Conservation (phyloP, 2,113 vertebrate genomes). For the Dromiciops gliroides region DNA sequence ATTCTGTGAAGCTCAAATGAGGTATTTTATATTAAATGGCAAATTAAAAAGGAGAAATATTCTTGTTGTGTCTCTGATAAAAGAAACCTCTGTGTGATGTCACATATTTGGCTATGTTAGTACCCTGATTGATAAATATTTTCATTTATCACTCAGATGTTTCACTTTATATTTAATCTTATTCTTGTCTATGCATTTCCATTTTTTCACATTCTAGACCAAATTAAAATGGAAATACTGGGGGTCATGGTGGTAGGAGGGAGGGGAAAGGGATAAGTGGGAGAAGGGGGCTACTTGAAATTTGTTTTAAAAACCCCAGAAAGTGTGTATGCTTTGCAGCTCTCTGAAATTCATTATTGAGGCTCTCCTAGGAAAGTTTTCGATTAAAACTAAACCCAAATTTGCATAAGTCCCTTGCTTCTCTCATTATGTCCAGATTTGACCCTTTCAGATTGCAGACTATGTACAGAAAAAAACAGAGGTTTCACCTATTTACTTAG, state of each 20-base stretch:
- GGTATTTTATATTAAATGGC: neutral
- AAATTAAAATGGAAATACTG: neutral
- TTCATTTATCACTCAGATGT: conserved; percentile 9
- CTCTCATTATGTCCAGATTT: neutral
- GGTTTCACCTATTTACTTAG: neutral
- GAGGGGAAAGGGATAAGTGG: neutral
- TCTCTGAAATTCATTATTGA: conserved; percentile 23
- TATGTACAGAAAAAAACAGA: neutral
- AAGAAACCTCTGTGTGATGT: neutral
- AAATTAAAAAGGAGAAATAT: neutral
- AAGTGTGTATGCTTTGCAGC: neutral
- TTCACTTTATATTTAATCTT: neutral
- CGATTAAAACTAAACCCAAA: conserved; percentile 8
- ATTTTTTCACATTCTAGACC: neutral
- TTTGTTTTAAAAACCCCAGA: neutral
- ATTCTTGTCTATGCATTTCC: neutral
- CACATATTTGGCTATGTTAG: neutral
- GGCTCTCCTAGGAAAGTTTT: neutral
- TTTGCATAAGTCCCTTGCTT: neutral
- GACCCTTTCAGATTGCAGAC: conserved; percentile 14
- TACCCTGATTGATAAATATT: neutral
- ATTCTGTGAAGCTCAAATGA: neutral
- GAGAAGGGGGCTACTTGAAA: neutral
- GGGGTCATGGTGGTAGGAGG: neutral
- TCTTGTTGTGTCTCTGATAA: neutral